These are phyloP conservation scores for Pandion haliaetus DNA, from an alignment of 2,113 vertebrate species.

Conservation along the genomic window DNA sequence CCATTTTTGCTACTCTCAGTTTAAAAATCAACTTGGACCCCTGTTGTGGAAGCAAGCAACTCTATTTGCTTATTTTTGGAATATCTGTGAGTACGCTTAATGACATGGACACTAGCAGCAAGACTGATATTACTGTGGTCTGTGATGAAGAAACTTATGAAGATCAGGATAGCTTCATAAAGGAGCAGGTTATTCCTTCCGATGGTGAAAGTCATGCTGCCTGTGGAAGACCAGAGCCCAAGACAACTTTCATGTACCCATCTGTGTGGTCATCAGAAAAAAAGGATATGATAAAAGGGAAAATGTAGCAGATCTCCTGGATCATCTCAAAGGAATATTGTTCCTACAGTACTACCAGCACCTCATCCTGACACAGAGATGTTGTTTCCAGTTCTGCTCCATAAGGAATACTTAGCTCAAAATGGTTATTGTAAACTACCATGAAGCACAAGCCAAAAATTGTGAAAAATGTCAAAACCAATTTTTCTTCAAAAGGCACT, in stretches of 20 bases:
- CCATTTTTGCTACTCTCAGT: conserved; percentile 12
- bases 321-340: not conserved
- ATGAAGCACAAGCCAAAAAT: not conserved
- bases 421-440: not conserved
- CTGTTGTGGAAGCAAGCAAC: conserved; percentile 1
- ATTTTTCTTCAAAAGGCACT: not conserved
- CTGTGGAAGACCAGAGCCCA: not conserved
- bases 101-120: not conserved
- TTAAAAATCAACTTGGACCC: conserved; percentile 33
- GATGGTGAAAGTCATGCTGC: not conserved
- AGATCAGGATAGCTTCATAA: not conserved
- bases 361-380: not conserved
- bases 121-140: not conserved
- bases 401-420: not conserved
- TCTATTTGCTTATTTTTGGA: conserved; percentile 53
- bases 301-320: not conserved
- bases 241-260: not conserved
- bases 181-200: conserved; percentile 47
- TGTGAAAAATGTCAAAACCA: not conserved
- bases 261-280: not conserved
- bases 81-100: not conserved
- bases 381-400: not conserved
- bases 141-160: conserved; percentile 6
- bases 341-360: not conserved
- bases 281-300: not conserved